phyloP scores from a whole-genome alignment of 1,140 invertebrate genomes.

The Drosophila jambulina region DNA sequence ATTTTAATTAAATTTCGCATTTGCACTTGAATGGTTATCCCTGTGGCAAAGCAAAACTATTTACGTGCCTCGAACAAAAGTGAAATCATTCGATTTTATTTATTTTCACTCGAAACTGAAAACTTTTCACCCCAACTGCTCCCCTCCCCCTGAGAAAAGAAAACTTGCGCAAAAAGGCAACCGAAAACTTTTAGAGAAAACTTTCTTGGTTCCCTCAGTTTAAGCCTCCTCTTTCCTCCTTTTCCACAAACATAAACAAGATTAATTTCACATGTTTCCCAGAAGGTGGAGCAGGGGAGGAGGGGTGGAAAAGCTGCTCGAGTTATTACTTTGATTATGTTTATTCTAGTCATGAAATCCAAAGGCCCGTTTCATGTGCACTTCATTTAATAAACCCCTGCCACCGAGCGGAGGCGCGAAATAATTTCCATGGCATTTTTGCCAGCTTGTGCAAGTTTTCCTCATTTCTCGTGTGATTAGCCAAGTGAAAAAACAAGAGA shows the following conservation, averaged over 20 bases:
- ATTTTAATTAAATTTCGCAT: slow-evolving; percentile 73
- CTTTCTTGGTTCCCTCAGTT: slow-evolving; percentile 51
- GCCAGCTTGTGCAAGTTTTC: slow-evolving; percentile 27
- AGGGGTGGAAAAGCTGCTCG: slow-evolving; percentile 14
- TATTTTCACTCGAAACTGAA: slow-evolving; percentile 65
- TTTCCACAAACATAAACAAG: slow-evolving; percentile 73
- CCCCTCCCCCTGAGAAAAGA: neutral
- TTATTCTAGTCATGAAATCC: slow-evolving; percentile 80
- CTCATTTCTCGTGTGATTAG: slow-evolving; percentile 62
- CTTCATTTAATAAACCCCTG: slow-evolving; percentile 77
- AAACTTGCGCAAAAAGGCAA: slow-evolving; percentile 70
- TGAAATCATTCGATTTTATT: slow-evolving; percentile 75
- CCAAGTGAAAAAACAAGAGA: slow-evolving; percentile 80
- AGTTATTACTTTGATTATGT: slow-evolving; percentile 83
- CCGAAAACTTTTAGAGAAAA: slow-evolving; percentile 63
- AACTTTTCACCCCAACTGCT: slow-evolving; percentile 39
- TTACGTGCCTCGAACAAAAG: slow-evolving; percentile 59
- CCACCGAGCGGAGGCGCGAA: slow-evolving; percentile 54
- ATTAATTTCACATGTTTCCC: slow-evolving; percentile 78
- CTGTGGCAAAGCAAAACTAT: slow-evolving; percentile 53
- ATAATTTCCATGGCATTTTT: slow-evolving; percentile 63
- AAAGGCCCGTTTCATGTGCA: slow-evolving; percentile 73
- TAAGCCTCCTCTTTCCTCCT: slow-evolving; percentile 16
- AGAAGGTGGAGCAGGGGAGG: slow-evolving; percentile 13
- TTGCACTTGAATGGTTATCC: slow-evolving; percentile 56